Evolutionary conservation across 2,113 vertebrate genomes (phyloP), one percentile per base, ranked within the genome.

Genomic region (Clinocottus analis): DNA sequence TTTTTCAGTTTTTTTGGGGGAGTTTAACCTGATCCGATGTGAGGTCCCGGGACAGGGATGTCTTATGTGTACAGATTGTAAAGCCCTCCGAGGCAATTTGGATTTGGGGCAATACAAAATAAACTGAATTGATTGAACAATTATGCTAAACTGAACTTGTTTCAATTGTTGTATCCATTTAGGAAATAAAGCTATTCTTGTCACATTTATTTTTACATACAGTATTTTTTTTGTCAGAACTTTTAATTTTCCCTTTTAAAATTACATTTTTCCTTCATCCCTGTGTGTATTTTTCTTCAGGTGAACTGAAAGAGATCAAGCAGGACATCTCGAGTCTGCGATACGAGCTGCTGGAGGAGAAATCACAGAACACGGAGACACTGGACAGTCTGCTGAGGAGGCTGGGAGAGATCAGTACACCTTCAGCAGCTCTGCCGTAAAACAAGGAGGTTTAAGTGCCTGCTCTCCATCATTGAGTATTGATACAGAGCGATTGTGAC

Each of bases 291-390:
- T 85, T 61, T n/a, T 41, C 80, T 87, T 49, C 78, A 99, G 98
- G 98, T 76, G 98, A 99, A 84, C 92, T 99, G 82, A 99, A 99
- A 77, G 98, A 99, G 92, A 99, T 99, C 86, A 99, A 99, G 83
- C 98, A 99, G 82, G 98, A 99, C 82, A 99, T 99, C 86, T 99
- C 98, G 58, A 99, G 98, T 81, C 95, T 99, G 69, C 96, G 98
- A 1, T 99, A 99, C 35, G 98, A 99, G 91, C 96, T 99, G 70
- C 95, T 99, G 61, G 98, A 99, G 89, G 98, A 99, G 90, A 99
- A 99, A 90, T 95, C 96, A 31, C 96, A 99, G 80, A 97, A 95
- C 92, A 95, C 95, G 72, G 97, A 99, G 91, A 96, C 97, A 35
- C 93, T 99, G 65, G 97, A 97, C 21, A 95, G 96, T 80, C 95